phyloP scores from a whole-genome alignment of 2,113 vertebrate species.

The Trogon surrucura region DNA sequence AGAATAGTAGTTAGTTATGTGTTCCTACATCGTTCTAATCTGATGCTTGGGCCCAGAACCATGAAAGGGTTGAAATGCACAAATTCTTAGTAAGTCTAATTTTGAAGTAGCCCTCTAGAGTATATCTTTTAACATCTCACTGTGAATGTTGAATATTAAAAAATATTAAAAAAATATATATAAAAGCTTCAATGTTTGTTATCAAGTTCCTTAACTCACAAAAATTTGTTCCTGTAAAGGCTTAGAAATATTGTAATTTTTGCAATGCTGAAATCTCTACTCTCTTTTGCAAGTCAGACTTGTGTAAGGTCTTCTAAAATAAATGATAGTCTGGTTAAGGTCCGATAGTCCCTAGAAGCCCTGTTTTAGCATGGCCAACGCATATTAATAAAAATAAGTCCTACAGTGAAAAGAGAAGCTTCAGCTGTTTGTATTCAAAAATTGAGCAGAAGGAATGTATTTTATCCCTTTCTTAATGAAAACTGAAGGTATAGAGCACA shows the following conservation, averaged over 20 bases:
- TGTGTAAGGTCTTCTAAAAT: background rate
- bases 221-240: background rate
- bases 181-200: background rate
- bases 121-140: background rate
- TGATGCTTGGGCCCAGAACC: background rate
- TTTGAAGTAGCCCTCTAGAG: background rate
- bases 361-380: background rate
- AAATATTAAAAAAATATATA: background rate
- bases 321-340: background rate
- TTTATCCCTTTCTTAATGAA: background rate
- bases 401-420: background rate
- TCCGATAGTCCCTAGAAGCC: background rate
- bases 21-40: background rate
- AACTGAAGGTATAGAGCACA: background rate
- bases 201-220: background rate
- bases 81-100: background rate
- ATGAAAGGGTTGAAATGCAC: background rate
- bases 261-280: background rate
- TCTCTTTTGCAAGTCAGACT: background rate
- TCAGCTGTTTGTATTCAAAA: background rate
- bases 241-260: background rate
- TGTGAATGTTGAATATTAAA: background rate
- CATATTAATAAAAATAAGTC: background rate
- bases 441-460: background rate
- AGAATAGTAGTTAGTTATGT: constrained; percentile 30